A percentile compares a stretch with the other conserved stretches of the same genome.
Conservation (phyloP, 2,888 invertebrate species). For the Entomobrya proxima region DNA sequence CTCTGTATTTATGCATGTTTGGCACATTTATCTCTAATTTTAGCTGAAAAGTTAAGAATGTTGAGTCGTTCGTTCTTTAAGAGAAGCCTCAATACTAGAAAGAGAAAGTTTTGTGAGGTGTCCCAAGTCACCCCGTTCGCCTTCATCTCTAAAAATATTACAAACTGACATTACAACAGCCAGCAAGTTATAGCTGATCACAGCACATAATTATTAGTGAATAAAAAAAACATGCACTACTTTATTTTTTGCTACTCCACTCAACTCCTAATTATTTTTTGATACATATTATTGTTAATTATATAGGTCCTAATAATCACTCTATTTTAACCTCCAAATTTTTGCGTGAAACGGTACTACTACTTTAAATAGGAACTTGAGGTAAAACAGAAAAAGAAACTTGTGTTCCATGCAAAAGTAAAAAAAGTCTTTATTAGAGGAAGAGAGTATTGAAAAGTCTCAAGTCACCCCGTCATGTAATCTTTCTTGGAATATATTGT, state of each 20-base stretch:
- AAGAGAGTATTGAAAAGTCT: neutral
- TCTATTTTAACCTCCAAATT: neutral
- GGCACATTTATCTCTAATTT: neutral
- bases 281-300: no score
- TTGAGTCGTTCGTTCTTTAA: neutral
- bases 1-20: neutral
- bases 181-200: neutral
- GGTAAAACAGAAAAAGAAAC: no score
- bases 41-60: neutral
- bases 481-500: neutral
- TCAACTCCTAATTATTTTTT: constrained; percentile 17
- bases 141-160: constrained; percentile 38
- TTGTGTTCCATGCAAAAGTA: no score
- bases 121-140: constrained; percentile 74
- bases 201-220: constrained; percentile 13
- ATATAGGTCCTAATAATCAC: neutral
- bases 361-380: no score
- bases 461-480: constrained; percentile 65
- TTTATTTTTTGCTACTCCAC: constrained; percentile 26
- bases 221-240: constrained; percentile 17
- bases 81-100: neutral
- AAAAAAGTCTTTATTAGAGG: neutral
- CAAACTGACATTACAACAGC: neutral
- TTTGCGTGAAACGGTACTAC: neutral
- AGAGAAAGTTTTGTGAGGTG: constrained; percentile 56